Conservation (phyloP, 2,888 invertebrate genomes). For the Pachymerium ferrugineum region DNA sequence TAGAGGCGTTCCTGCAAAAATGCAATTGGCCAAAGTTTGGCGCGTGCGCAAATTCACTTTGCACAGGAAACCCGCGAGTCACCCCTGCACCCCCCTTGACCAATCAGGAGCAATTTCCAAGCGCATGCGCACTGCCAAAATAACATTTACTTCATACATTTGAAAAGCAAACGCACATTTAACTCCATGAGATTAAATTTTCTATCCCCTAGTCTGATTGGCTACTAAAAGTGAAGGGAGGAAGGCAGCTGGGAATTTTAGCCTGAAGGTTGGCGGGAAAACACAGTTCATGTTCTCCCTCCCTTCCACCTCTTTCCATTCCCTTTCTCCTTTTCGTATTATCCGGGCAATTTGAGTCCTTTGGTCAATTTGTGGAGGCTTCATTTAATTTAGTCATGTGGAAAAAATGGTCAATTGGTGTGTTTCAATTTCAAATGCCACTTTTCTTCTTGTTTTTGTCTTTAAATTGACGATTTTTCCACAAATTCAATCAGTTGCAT, state of each 20-base stretch:
- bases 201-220: not conserved
- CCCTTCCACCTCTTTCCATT: not conserved
- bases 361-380: conserved; percentile 1
- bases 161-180: conserved; percentile 13
- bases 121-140: conserved; percentile 2
- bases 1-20: conserved; percentile 13
- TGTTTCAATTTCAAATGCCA: not conserved
- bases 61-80: conserved; percentile 13
- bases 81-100: conserved; percentile 13
- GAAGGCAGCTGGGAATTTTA: not conserved
- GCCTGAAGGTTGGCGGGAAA: not conserved
- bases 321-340: not conserved
- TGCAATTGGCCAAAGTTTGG: conserved; percentile 13
- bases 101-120: conserved; percentile 2
- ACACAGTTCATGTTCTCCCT: not conserved
- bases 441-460: not conserved
- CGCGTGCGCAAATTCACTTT: conserved; percentile 9
- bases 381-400: conserved; percentile 13
- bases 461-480: not conserved
- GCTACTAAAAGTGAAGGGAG: not conserved
- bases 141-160: conserved; percentile 3
- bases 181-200: conserved; percentile 9
- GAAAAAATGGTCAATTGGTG: not conserved
- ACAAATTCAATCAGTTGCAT: no score
- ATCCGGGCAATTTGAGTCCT: conserved; percentile 13